Base-by-base conservation (phyloP, 1,140 invertebrate genomes). In the Melitaea cinxia region DNA sequence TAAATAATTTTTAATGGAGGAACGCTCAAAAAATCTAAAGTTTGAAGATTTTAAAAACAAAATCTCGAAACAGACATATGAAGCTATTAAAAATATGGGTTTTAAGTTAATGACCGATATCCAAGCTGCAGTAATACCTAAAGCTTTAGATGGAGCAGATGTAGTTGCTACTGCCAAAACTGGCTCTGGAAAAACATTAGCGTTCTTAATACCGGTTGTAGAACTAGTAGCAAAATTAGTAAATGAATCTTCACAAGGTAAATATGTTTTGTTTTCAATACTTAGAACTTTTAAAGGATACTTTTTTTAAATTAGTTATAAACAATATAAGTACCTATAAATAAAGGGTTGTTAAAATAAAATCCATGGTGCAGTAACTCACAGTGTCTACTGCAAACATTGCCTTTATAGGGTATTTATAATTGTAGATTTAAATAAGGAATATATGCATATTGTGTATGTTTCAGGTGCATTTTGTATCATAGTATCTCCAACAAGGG, bases 121-220 rank as follows among this genome's bases (percentile, higher is more conserved):
- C 83, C 98, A 99, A 84, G 93, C 92, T 66, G 94, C 97, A 88
- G 94, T 95, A 47, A 93, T 99, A 52, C 93, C 93, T 3, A 91
- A 95, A 45, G 94, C 95, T 47, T 88, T 99, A 24, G 91, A 94
- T 76, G 96, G 96, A n/a, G 87, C 93, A 68, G 97, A 99, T 91
- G 94, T 99, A 73, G 92, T 99, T n/a, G 98, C 96, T 42, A 96
- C 97, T 54, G 97, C 98, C 6, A 97, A 98, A 91, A 99, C 98
- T 63, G 98, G 98, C 12, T 99, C 59, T 35, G 86, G 88, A 15
- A 91, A 91, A 78, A 90, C 88, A 24, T 70, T 90, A 55, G 97
- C 98, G 4, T 98, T 99, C 92, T 80, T 99, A 10, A 95, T 99
- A 72, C 98, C 98, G 10, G 94, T 97, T 88, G 78, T 97, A 47